phyloP scores from a whole-genome alignment of 2,888 invertebrate species.

The Octodonta nipae region DNA sequence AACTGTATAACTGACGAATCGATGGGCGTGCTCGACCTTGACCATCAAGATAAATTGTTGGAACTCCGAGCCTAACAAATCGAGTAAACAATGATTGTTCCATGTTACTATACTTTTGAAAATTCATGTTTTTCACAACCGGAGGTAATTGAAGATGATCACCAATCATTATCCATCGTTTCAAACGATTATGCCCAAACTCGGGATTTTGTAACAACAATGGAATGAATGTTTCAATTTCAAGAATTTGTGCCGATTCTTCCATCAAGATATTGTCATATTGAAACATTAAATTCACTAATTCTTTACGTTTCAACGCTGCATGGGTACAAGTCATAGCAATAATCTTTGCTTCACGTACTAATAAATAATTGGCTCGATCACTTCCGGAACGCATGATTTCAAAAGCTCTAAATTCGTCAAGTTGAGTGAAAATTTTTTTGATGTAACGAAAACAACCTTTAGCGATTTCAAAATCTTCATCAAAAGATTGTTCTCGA shows the following conservation, averaged over 20 bases:
- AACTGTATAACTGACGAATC: conserved; percentile 89
- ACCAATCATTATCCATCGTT: conserved; percentile 99
- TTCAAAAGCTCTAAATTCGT: conserved; percentile 97
- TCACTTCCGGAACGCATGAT: conserved; percentile 88
- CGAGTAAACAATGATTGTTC: conserved; percentile 96
- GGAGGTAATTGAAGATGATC: conserved; percentile 98
- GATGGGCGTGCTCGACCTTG: conserved; percentile 88
- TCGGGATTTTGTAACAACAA: conserved; percentile 95
- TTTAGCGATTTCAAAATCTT: conserved; percentile 77
- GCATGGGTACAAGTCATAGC: conserved; percentile 99
- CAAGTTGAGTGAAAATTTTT: conserved; percentile 89
- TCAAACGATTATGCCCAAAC: conserved; percentile 87
- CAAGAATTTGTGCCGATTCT: conserved; percentile 95
- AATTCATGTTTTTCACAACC: conserved; percentile 99
- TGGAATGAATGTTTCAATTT: conserved; percentile 99
- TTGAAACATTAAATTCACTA: conserved; percentile 80
- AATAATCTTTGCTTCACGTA: conserved; percentile 98
- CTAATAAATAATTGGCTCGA: conserved; percentile 87
- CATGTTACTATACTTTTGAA: conserved; percentile 99
- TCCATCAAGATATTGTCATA: conserved; percentile 99
- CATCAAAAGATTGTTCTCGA: conserved; percentile 58
- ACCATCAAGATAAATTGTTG: conserved; percentile 92
- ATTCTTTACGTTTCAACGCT: conserved; percentile 86
- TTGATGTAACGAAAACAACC: conserved; percentile 91
- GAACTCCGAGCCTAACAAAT: conserved; percentile 89